Conservation (phyloP, 2,797 vertebrate species). For the Aselliscus stoliczkanus region DNA sequence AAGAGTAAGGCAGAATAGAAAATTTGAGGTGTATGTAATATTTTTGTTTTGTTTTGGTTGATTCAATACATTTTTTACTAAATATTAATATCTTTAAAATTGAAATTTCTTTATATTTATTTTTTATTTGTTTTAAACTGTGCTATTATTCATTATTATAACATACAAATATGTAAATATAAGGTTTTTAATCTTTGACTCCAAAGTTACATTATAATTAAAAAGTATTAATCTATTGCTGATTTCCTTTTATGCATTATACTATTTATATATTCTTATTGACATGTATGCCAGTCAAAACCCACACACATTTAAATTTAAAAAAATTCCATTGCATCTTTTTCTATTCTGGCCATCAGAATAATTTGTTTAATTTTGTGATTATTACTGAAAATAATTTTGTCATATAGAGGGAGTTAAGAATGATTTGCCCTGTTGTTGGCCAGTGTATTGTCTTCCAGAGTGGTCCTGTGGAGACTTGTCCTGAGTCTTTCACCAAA, state of each 20-base stretch:
- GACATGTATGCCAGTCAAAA: not conserved
- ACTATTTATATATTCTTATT: not conserved
- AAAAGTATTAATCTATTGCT: not conserved
- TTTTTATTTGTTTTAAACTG: not conserved
- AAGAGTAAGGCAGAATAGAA: not conserved
- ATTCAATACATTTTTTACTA: not conserved
- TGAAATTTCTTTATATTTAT: not conserved
- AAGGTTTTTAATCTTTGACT: conserved; percentile 6
- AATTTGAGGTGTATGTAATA: not conserved
- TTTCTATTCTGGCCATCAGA: not conserved
- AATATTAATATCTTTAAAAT: conserved; percentile 2
- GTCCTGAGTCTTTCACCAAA: not conserved
- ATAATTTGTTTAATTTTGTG: not conserved
- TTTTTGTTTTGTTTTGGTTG: conserved; percentile 44
- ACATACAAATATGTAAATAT: not conserved
- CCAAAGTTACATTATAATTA: not conserved
- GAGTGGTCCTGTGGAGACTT: not conserved
- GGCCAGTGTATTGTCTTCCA: not conserved
- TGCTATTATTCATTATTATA: not conserved
- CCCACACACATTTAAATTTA: not conserved
- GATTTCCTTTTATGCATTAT: not conserved
- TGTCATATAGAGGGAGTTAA: not conserved
- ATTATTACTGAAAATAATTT: not conserved
- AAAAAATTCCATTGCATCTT: not conserved
- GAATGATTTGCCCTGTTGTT: not conserved